Evolutionary conservation across 2,888 invertebrate genomes (phyloP), one percentile per base, ranked within the genome.

Genomic region (Napeogenes sylphis): DNA sequence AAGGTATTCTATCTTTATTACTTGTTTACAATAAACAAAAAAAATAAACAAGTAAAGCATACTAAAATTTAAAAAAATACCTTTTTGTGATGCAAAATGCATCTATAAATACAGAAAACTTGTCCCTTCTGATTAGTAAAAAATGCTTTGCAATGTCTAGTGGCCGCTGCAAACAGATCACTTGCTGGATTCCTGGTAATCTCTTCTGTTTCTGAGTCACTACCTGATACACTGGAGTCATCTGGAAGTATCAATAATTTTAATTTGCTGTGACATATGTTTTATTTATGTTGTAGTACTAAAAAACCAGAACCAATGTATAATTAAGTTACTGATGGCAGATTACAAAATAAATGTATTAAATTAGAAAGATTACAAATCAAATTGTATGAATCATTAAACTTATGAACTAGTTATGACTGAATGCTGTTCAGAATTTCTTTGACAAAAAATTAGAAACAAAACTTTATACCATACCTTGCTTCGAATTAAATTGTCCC

Each of bases 51-150:
- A 47, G 21, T 35, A 2, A 35, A 35, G 4, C 35, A 4, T 35
- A 35, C 4, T 35, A 35, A 5, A 35, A 5, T 35, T 5, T 4
- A 32, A 33, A 4, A 47, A 33, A 59, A 62, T 81, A 93, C 94
- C 92, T 94, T 95, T 78, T 93, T 94, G 73, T 93, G 92, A 75
- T 94, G 93, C 57, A 96, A 79, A 61, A 96, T 84, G 75, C 95
- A 94, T 73, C 94, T 90, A 76, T 95, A 95, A 55, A 96, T 83
- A 55, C 95, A 95, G 74, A 96, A 92, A 64, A 96, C 93, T 71
- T 94, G 91, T 0, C 94, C 94, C 3, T 88, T 83, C 0, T 87
- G 81, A 75, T 94, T 95, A 70, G 93, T 93, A 73, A 96, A 93
- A 79, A 94, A 95, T 0, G 95, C 92, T 80, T 95, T 95, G 30